Conservation (phyloP, 2,797 vertebrate species). For the Dendrocincla tyrannina region DNA sequence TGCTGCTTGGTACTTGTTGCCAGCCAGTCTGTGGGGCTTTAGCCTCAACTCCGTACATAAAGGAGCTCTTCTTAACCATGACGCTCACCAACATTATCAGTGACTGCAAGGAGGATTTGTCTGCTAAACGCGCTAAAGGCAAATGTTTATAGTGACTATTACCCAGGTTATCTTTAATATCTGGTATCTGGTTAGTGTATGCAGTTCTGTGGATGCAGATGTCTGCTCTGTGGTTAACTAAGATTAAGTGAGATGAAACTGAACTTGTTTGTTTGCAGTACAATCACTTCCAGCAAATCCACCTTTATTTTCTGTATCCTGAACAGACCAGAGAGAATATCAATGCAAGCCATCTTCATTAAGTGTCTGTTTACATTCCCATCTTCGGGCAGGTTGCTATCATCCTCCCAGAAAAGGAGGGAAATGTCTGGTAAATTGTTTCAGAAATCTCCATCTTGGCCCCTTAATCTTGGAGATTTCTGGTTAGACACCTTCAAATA, state of each 20-base stretch:
- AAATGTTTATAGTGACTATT: not conserved
- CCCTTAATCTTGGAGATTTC: not conserved
- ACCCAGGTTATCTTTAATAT: not conserved
- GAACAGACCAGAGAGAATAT: not conserved
- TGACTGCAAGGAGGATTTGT: not conserved
- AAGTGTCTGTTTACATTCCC: conserved; percentile 18
- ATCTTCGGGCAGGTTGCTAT: not conserved
- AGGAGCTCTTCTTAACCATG: not conserved
- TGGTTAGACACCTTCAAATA: not conserved
- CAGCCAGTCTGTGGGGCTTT: not conserved
- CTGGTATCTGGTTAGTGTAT: not conserved
- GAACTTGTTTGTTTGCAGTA: not conserved
- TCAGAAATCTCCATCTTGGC: not conserved
- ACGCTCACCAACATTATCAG: not conserved
- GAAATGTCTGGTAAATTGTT: conserved; percentile 9
- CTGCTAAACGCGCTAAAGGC: not conserved
- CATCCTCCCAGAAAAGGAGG: not conserved
- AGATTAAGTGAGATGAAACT: not conserved
- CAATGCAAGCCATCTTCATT: conserved; percentile 15
- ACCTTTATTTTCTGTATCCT: conserved; percentile 23
- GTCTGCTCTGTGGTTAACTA: not conserved
- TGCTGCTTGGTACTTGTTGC: not conserved
- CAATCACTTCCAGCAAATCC: not conserved
- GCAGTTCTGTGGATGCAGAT: not conserved
- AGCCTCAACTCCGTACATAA: not conserved